Evolutionary conservation across 2,888 invertebrate species (phyloP), one percentile per base, ranked within the genome.

Genomic region (Nebria salina): DNA sequence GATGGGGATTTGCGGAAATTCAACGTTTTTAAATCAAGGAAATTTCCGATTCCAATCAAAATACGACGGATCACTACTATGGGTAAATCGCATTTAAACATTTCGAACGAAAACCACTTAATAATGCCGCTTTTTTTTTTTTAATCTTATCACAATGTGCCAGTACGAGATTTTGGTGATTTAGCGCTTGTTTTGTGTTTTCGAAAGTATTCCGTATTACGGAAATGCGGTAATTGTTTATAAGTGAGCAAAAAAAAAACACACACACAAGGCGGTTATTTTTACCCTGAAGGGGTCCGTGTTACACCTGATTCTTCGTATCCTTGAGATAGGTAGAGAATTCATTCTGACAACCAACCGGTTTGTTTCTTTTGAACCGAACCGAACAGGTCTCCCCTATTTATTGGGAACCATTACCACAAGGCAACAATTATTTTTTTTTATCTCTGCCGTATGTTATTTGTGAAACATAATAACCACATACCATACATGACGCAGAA

Each of bases 301-400:
- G 34, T 25, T 70, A 34, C 70, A 70, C 70, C 70, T 70, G 70
- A 54, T 54, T 70, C 70, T 11, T 70, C 34, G 70, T 70, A 70
- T 70, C 70, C 70, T 70, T 70, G 70, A 70, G 70, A 70, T 70
- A 20, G 70, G 70, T 70, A 70, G 20, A 70, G 20, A 70, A n/a
- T 26, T 25, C 70, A 70, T 70, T 70, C 34, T 34, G 54, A 54
- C 54, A 54, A 70, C 13, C 5, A 26, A 70, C 70, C 70, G 70
- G 70, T 70, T 70, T 70, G 11, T 54, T 54, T 54, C 54, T 54
- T 54, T 54, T 54, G 54, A 54, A 54, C 54, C 13, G 54, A 54
- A 54, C 54, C 13, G 54, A 54, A 54, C 54, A 1, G 54, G 54
- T 54, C 54, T 54, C 54, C 54, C 54, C 54, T 54, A 54, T 54